These are phyloP conservation scores for Bursaphelenchus okinawaensis DNA, from an alignment of 2,888 invertebrate species.

Conservation along the genomic window DNA sequence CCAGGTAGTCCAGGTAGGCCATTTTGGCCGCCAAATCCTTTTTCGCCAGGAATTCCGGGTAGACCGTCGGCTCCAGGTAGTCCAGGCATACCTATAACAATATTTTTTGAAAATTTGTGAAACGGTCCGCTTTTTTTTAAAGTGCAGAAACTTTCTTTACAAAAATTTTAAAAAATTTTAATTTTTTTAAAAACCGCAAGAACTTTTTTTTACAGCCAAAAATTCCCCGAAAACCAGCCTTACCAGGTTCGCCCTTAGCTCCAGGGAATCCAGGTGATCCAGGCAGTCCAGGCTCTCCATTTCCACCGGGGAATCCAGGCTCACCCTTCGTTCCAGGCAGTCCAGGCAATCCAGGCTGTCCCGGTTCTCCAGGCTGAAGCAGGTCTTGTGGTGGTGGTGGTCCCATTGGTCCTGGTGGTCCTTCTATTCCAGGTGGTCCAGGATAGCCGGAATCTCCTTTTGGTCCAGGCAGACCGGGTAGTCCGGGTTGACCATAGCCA, in stretches of 20 bases:
- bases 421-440: constrained; percentile 58
- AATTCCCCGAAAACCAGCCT: constrained; percentile 41
- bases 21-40: constrained; percentile 56
- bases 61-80: constrained; percentile 54
- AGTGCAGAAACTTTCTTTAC: too few relatives aligned
- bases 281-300: constrained; percentile 64
- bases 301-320: constrained; percentile 25
- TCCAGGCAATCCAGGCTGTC: constrained; percentile 59
- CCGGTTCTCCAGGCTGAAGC: constrained; percentile 27
- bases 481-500: constrained; percentile 47
- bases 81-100: constrained; percentile 35
- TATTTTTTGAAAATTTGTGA: too few relatives aligned
- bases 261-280: constrained; percentile 62
- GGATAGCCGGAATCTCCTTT: constrained; percentile 47
- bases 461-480: constrained; percentile 41
- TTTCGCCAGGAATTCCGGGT: constrained; percentile 45
- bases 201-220: constrained; percentile 55
- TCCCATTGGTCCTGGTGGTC: constrained; percentile 60
- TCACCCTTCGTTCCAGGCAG: constrained; percentile 53
- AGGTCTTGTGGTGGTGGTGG: constrained; percentile 63
- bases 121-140: too few relatives aligned
- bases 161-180: too few relatives aligned
- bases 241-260: constrained; percentile 33
- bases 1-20: constrained; percentile 49
- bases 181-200: too few relatives aligned